Percentiles rank a stretch among this genome's conserved stretches.
phyloP scores from a whole-genome alignment of 2,113 vertebrate species.

The Pelecanus crispus region DNA sequence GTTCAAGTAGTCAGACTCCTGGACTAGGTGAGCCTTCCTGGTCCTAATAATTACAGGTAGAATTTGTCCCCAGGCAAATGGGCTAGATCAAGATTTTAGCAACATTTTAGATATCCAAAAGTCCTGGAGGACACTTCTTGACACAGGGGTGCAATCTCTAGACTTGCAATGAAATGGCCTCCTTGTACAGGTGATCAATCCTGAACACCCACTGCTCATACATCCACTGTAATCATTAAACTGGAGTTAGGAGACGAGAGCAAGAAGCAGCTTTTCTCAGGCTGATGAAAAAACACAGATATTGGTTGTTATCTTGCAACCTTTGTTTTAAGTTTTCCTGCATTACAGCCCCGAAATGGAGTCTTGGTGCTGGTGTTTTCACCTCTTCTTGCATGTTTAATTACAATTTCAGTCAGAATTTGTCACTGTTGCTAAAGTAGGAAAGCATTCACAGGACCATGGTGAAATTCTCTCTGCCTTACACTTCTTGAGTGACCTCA shows the following conservation, averaged over 20 bases:
- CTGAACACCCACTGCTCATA: background rate
- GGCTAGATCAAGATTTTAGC: constrained; percentile 8
- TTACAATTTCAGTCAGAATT: background rate
- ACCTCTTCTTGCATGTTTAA: background rate
- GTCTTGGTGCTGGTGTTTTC: background rate
- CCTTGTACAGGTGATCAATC: background rate
- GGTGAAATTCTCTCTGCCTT: background rate
- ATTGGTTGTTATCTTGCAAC: background rate
- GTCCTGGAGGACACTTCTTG: background rate
- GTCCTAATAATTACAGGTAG: constrained; percentile 34
- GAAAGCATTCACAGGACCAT: accelerated
- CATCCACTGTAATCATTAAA: background rate
- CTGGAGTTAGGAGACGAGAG: background rate
- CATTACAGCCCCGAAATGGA: background rate
- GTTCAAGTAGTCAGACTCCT: constrained; percentile 8
- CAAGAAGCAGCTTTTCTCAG: background rate
- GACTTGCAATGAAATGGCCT: background rate
- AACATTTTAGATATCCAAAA: background rate
- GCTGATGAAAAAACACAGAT: background rate
- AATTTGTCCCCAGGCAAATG: background rate
- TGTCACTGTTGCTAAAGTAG: background rate
- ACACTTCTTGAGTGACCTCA: background rate
- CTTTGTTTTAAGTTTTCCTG: background rate
- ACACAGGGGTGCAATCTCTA: background rate
- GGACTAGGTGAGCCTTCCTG: constrained; percentile 30